Percentiles rank a stretch among this genome's conserved stretches.
Conservation (phyloP, 2,113 vertebrate species). For the Lampris megalopsis region DNA sequence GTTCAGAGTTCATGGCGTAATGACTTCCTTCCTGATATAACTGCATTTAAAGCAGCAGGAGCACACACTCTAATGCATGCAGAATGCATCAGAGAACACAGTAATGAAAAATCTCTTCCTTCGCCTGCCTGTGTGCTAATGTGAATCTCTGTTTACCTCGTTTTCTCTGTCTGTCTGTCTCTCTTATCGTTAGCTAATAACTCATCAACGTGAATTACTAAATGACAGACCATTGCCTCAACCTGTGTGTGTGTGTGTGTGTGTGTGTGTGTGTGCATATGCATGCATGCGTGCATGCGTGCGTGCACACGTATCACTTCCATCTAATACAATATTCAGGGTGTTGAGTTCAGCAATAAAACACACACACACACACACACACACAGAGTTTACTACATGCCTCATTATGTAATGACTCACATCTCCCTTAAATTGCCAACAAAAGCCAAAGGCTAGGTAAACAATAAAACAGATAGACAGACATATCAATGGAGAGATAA, state of each 20-base stretch:
- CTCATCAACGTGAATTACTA: slow-evolving; percentile 60
- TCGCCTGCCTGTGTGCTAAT: neutral
- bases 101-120: no score
- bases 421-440: slow-evolving; percentile 49
- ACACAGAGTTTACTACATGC: slow-evolving; percentile 29
- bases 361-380: neutral
- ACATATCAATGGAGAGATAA: neutral
- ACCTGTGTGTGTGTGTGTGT: slow-evolving; percentile 5
- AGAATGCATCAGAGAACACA: no score
- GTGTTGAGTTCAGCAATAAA: slow-evolving; percentile 40
- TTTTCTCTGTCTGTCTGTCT: neutral
- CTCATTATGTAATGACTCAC: slow-evolving; percentile 46
- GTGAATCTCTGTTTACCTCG: neutral
- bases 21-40: no score
- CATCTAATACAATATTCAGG: slow-evolving; percentile 44
- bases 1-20: no score
- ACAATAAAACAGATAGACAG: neutral
- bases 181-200: slow-evolving; percentile 64
- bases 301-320: slow-evolving; percentile 3
- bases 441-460: slow-evolving; percentile 27
- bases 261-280: neutral
- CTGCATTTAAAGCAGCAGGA: no score
- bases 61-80: no score
- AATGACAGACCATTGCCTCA: slow-evolving; percentile 32
- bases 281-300: slow-evolving; percentile 7